Evolutionary conservation across 2,888 invertebrate species (phyloP), one percentile per base, ranked within the genome.

Genomic region (Diarsia rubi): DNA sequence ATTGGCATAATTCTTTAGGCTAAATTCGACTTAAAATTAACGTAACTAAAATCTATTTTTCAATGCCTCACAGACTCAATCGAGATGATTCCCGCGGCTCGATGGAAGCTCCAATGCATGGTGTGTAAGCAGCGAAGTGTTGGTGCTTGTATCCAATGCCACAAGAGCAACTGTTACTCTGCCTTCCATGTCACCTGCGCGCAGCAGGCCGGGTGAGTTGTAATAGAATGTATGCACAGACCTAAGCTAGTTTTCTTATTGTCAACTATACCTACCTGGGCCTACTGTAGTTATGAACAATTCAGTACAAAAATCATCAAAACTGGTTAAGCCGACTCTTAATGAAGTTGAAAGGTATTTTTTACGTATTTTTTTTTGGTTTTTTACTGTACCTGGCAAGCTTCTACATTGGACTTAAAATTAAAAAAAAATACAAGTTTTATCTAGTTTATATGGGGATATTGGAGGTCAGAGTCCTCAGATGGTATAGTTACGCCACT

Each of bases 171-270:
- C 94, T 99, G 99, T 92, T 99, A 99, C 92, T 98, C 99, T 14
- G 99, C 99, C 0, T 99, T 99, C 95, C 99, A 99, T 93, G 99
- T 99, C 5, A 99, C 99, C 0, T 99, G 99, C 94, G 99, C 99
- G 0, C 99, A 99, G 93, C 99, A 98, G 92, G 99, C 99, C 42
- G 99, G 97, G 96, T 96, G 49, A 88, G 90, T 49, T 27, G 16
- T 24, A 16, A 6, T 8, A 57, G n/a, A 54, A 27, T 54, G 8
- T 57, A 27, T 24, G 2, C 24, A 54, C 24, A 24, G 24, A 14
- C 54, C 24, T 24, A 52, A n/a, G n/a, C 52, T 52, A 52, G 52
- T 52, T 12, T 52, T 52, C n/a, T 14, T 24, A 52, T n/a, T 52
- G n/a, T 49, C 49, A 1, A 49, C n/a, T 49, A 11, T n/a, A 49